phyloP scores from a whole-genome alignment of 2,797 vertebrate species.

The Peromyscus eremicus region DNA sequence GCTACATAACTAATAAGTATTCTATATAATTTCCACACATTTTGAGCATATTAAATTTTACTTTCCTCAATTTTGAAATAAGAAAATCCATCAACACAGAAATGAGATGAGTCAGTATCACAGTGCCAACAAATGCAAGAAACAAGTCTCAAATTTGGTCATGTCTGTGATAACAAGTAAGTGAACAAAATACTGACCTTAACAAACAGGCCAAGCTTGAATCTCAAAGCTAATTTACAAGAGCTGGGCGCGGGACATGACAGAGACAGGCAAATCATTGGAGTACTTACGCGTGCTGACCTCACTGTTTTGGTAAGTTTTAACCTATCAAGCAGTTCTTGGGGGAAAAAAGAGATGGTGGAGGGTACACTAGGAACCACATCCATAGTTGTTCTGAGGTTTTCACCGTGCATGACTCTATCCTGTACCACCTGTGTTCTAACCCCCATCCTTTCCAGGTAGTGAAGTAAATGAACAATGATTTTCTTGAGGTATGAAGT shows the following conservation, averaged over 20 bases:
- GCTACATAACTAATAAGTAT: background rate
- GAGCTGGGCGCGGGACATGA: background rate
- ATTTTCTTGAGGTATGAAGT: background rate
- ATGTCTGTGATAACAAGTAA: background rate
- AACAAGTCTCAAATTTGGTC: background rate
- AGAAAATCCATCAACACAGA: background rate
- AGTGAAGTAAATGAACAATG: background rate
- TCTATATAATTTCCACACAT: background rate
- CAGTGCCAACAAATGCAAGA: background rate
- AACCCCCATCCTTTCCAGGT: background rate
- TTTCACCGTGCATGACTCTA: background rate
- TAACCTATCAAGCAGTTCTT: background rate
- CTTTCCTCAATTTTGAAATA: background rate
- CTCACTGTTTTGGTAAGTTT: background rate
- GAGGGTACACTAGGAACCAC: accelerated
- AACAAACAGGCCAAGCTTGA: background rate
- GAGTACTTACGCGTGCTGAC: background rate
- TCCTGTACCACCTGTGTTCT: background rate
- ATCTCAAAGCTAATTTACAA: background rate
- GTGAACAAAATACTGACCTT: no score
- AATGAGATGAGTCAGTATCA: background rate
- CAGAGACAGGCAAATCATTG: no score
- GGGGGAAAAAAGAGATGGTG: background rate
- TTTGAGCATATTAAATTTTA: background rate
- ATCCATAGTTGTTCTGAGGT: accelerated